These are phyloP conservation scores for Ornithorhynchus anatinus DNA, from an alignment of 2,113 vertebrate species.

Conservation along the genomic window DNA sequence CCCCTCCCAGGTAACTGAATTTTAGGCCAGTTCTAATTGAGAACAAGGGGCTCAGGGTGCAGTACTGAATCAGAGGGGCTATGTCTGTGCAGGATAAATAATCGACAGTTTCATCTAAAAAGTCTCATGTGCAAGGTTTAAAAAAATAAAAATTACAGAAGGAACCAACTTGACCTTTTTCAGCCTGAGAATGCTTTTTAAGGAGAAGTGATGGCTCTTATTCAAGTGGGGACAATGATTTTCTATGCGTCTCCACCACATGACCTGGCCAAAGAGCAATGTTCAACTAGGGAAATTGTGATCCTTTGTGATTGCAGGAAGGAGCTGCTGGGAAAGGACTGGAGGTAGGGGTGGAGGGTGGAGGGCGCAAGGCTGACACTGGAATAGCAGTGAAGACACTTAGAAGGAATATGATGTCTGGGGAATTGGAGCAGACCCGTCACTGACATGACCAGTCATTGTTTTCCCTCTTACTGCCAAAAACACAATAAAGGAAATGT, in stretches of 20 bases:
- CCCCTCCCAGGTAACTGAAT: constrained; percentile 39
- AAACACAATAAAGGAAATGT: constrained; percentile 4
- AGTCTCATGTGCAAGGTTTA: constrained; percentile 14
- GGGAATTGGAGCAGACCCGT: not conserved
- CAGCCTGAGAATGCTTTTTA: constrained; percentile 10
- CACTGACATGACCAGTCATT: not conserved
- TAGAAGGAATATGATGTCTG: not conserved
- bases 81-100: not conserved
- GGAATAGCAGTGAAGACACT: not conserved
- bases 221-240: constrained; percentile 26
- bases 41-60: not conserved
- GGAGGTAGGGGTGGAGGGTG: no score
- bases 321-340: not conserved
- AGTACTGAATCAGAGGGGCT: constrained; percentile 24
- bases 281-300: not conserved
- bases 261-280: not conserved
- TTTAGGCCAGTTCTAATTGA: constrained; percentile 46
- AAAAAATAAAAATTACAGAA: constrained; percentile 24
- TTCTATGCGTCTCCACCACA: constrained; percentile 19
- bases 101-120: constrained; percentile 15
- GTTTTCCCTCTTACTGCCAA: not conserved
- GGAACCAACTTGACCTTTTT: not conserved
- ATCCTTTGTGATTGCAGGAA: not conserved
- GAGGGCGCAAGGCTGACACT: not conserved
- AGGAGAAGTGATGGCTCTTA: constrained; percentile 33